These are phyloP conservation scores for Coremacera marginata DNA, from an alignment of 2,888 invertebrate species.

Conservation along the genomic window DNA sequence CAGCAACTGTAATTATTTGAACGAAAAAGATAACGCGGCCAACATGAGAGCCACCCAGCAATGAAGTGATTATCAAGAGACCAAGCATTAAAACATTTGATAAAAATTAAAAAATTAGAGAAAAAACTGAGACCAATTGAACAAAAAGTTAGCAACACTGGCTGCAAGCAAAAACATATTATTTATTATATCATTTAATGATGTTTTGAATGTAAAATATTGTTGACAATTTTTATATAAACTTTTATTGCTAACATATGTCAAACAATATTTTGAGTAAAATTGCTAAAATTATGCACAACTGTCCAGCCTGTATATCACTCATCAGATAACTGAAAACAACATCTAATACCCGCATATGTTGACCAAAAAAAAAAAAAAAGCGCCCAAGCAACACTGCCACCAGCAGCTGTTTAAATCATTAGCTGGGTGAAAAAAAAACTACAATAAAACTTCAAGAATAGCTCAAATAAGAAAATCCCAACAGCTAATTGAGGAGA, in stretches of 20 bases:
- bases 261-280: too few species aligned
- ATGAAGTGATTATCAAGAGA: background rate
- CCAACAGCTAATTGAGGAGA: background rate
- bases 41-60: background rate
- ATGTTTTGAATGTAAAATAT: background rate
- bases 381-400: too few species aligned
- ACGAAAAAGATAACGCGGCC: conserved; percentile 27
- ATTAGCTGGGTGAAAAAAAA: background rate
- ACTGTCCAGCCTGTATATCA: too few species aligned
- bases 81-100: background rate
- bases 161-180: background rate
- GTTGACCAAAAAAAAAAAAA: too few species aligned
- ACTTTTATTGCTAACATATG: too few species aligned
- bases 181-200: too few species aligned
- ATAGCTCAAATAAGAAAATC: background rate
- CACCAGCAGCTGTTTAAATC: too few species aligned
- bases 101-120: background rate
- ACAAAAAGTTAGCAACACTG: background rate
- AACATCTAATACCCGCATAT: background rate
- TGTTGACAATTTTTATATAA: too few species aligned
- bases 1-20: conserved; percentile 25
- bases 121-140: background rate
- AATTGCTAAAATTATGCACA: too few species aligned
- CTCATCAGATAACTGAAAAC: background rate
- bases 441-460: background rate